Evolutionary conservation across 64 coral and sea anemone species (phyloP).

Genomic region (Platygyra sinensis): DNA sequence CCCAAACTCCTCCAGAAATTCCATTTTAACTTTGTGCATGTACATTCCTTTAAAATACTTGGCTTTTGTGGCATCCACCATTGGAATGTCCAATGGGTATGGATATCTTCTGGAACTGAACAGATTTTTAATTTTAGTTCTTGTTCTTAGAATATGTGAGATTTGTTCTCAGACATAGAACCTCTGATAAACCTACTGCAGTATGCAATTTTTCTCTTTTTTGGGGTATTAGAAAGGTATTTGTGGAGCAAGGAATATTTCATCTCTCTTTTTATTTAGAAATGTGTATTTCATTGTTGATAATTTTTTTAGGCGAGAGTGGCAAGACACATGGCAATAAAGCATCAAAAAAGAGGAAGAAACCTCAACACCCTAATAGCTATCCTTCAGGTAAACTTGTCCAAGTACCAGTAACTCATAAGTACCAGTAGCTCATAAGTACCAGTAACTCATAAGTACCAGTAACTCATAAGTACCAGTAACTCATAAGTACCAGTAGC

Average conservation of each 20-base stretch:
- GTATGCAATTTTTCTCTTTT: too few species aligned
- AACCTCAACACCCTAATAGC: constrained; percentile 49
- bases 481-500: background rate
- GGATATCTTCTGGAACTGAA: too few species aligned
- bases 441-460: background rate
- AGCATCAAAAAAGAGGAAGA: constrained; percentile 75
- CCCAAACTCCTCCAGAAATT: too few species aligned
- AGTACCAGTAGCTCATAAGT: background rate
- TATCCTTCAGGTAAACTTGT: constrained; percentile 14
- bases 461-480: background rate
- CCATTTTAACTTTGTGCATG: too few species aligned
- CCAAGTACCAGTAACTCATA: background rate
- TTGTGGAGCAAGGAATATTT: background rate
- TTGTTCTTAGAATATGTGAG: too few species aligned
- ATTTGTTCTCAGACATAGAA: too few species aligned
- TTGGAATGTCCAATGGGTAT: too few species aligned
- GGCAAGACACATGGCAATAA: constrained; percentile 72
- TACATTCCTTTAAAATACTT: too few species aligned
- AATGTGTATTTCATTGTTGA: background rate
- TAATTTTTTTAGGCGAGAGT: constrained; percentile 60
- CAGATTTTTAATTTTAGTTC: too few species aligned
- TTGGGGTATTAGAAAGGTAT: too few species aligned
- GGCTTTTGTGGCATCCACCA: too few species aligned
- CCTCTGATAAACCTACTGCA: too few species aligned
- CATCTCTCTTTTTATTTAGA: background rate